These are phyloP conservation scores for Rhodeus uyekii DNA, from an alignment of 2,797 vertebrate species.

Conservation along the genomic window DNA sequence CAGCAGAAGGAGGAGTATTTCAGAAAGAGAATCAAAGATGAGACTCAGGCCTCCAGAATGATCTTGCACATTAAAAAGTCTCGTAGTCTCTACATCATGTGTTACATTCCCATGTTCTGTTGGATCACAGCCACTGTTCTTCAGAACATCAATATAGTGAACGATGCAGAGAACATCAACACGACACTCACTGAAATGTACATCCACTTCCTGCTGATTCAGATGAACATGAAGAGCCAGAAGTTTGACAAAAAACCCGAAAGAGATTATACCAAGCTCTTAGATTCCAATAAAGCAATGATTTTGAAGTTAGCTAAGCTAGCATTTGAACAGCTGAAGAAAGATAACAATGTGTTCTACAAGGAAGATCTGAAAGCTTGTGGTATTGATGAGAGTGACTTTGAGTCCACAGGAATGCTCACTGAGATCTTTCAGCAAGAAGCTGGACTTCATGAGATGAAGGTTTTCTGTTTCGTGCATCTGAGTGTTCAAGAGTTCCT, in stretches of 20 bases:
- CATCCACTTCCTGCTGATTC: background rate
- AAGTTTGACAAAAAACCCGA: background rate
- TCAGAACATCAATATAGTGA: background rate
- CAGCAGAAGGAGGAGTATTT: background rate
- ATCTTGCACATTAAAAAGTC: background rate
- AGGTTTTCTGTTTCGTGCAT: background rate
- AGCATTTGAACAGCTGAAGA: background rate
- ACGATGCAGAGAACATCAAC: background rate
- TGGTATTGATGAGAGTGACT: background rate
- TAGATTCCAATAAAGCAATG: background rate
- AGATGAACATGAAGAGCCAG: background rate
- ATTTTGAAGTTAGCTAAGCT: background rate
- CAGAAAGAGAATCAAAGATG: background rate
- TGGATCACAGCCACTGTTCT: background rate
- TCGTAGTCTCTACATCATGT: background rate
- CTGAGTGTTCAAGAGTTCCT: background rate
- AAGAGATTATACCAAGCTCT: fast-evolving
- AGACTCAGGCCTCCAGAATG: background rate
- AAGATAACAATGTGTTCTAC: background rate
- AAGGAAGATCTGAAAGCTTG: background rate
- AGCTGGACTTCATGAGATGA: background rate
- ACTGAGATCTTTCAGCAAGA: background rate
- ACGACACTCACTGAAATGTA: background rate
- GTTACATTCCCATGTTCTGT: background rate
- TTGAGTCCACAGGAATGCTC: background rate